Conservation (phyloP, 2,113 vertebrate species). For the Meleagris gallopavo region DNA sequence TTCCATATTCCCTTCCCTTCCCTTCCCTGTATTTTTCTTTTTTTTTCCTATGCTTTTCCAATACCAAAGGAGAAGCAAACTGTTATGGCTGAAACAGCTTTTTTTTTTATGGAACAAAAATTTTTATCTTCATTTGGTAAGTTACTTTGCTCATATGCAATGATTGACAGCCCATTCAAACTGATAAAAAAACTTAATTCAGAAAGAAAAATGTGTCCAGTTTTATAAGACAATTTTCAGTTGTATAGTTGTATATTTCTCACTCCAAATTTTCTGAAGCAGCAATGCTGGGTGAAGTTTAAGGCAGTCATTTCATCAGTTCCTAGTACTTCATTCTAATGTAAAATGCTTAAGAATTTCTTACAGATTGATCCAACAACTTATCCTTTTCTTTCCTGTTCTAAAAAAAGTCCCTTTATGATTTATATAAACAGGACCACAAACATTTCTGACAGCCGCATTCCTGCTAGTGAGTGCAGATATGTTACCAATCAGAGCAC, state of each 20-base stretch:
- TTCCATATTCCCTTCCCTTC: no score
- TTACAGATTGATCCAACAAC: background rate
- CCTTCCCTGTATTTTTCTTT: background rate
- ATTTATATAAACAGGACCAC: background rate
- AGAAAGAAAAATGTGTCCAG: background rate
- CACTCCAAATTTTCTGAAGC: background rate
- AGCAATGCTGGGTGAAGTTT: background rate
- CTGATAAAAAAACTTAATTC: background rate
- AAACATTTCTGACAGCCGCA: background rate
- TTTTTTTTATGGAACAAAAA: background rate
- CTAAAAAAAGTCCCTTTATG: background rate
- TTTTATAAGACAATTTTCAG: background rate
- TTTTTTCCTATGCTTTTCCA: background rate
- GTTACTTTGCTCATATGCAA: background rate
- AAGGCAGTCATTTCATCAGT: background rate
- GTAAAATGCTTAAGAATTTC: background rate
- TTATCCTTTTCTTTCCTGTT: background rate
- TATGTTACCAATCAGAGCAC: background rate
- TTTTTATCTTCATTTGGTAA: background rate
- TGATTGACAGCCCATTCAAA: background rate
- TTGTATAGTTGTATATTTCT: background rate
- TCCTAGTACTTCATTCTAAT: background rate
- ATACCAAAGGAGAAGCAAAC: background rate
- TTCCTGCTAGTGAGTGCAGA: background rate
- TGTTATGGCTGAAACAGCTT: background rate